Percentiles rank a stretch among this genome's conserved stretches.
These are phyloP conservation scores for Avahi laniger DNA, from an alignment of 2,797 vertebrate species.

Conservation along the genomic window DNA sequence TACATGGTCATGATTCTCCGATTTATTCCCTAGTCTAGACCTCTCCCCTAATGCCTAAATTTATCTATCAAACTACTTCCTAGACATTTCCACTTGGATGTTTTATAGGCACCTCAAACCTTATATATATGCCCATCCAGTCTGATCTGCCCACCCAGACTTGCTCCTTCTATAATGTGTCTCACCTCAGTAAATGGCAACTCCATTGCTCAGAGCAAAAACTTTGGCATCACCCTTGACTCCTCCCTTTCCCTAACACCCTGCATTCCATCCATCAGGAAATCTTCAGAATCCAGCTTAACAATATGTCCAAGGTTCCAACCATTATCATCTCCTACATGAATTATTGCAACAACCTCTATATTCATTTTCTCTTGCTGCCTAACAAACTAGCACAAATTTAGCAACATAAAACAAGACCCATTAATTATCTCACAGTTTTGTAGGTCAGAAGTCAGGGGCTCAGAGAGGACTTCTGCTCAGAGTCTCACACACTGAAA, in stretches of 20 bases:
- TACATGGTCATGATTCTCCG: not conserved
- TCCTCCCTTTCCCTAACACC: not conserved
- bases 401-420: not conserved
- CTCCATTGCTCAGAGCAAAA: not conserved
- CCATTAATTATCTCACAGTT: not conserved
- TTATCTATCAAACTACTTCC: not conserved
- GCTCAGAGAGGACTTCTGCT: not conserved
- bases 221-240: not conserved
- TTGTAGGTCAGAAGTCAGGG: not conserved
- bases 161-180: not conserved
- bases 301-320: not conserved
- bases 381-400: not conserved
- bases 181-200: not conserved
- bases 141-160: not conserved
- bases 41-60: not conserved
- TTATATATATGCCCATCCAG: not conserved
- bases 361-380: not conserved
- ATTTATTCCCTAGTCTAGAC: not conserved
- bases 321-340: not conserved
- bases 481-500: not conserved
- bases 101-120: not conserved
- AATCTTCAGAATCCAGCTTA: not conserved
- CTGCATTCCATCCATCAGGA: not conserved
- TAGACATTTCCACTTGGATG: not conserved
- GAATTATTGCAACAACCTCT: not conserved